These are phyloP conservation scores for Tachysurus fulvidraco DNA, from an alignment of 2,113 vertebrate species.

Conservation along the genomic window DNA sequence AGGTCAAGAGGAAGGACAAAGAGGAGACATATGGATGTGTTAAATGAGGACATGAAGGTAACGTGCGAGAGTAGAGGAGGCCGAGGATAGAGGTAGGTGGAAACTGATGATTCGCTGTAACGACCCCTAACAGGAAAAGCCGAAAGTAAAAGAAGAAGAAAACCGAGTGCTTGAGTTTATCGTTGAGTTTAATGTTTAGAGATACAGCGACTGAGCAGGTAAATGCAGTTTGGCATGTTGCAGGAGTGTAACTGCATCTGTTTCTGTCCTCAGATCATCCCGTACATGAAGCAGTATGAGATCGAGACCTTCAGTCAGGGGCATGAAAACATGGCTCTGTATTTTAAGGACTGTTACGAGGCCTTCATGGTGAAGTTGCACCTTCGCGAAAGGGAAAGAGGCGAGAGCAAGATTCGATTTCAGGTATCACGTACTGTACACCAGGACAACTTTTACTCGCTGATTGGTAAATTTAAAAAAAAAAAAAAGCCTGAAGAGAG, in stretches of 20 bases:
- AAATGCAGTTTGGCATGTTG: not conserved
- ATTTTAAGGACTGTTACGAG: conserved; percentile 94
- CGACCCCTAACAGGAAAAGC: no score
- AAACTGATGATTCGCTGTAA: no score
- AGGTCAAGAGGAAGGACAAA: no score
- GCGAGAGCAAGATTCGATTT: conserved; percentile 97
- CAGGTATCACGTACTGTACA: conserved; percentile 73
- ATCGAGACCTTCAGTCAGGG: conserved; percentile 86
- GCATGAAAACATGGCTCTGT: conserved; percentile 89
- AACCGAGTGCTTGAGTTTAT: not conserved
- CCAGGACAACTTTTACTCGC: not conserved
- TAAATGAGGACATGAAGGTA: no score
- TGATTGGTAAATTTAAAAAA: no score
- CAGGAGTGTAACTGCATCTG: not conserved
- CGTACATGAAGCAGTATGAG: conserved; percentile 98
- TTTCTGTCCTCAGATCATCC: conserved; percentile 82
- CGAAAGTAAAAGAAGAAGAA: no score
- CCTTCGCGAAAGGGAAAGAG: conserved; percentile 86
- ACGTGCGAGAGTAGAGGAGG: no score
- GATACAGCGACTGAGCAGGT: not conserved
- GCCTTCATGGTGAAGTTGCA: conserved; percentile 92
- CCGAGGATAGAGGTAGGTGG: no score
- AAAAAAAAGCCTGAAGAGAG: no score
- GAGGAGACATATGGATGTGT: no score
- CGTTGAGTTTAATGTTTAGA: not conserved